phyloP scores from a whole-genome alignment of 2,113 vertebrate genomes.

The Myotis yumanensis region DNA sequence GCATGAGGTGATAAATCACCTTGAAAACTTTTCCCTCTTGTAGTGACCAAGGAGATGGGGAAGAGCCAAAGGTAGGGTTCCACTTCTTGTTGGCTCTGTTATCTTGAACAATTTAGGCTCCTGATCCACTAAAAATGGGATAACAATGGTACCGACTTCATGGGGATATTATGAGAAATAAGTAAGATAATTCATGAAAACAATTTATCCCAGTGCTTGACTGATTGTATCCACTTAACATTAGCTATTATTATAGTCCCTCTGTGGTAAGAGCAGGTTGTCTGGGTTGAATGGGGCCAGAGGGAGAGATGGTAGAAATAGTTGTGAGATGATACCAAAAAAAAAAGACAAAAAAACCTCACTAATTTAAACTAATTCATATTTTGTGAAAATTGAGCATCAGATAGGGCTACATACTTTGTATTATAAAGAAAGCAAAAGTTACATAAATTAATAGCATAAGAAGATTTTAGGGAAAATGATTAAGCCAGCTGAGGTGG shows the following conservation, averaged over 20 bases:
- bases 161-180: neutral
- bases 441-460: neutral
- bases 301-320: neutral
- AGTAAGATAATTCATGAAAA: neutral
- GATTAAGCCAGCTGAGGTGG: neutral
- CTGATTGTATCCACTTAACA: neutral
- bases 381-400: slow-evolving; percentile 18
- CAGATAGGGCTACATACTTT: neutral
- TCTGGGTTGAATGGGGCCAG: neutral
- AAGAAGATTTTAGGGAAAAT: neutral
- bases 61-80: neutral
- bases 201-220: neutral
- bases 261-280: neutral
- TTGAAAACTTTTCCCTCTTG: neutral
- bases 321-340: neutral
- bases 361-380: slow-evolving; percentile 25
- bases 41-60: neutral
- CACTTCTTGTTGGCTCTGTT: neutral
- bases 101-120: neutral
- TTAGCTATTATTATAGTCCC: neutral
- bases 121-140: neutral
- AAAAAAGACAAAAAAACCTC: neutral
- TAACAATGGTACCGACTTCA: neutral
- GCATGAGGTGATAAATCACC: neutral
- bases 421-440: neutral